Evolutionary conservation across 92 coral and sea anemone genomes (phyloP), one percentile per base, ranked within the genome.

Genomic region (Zoanthus gigantus): DNA sequence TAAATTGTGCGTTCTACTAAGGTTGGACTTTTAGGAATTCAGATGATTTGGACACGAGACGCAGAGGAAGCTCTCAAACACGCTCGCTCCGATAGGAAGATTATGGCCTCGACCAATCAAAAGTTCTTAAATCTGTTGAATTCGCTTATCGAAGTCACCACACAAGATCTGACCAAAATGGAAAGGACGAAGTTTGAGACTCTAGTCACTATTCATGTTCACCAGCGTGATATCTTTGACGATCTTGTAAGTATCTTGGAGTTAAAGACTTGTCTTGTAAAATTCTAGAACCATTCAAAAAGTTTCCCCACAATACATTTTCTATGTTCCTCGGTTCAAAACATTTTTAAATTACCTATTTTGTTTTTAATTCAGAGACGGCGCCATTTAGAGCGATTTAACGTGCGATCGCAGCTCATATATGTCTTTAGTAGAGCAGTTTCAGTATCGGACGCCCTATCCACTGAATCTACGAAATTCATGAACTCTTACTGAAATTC

Each of bases 41-140:
- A 95, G 88, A 95, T 95, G 98, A 95, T 95, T 56, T 95, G 98
- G 98, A 95, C 98, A 23, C 90, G 98, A 37, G 98, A 95, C 82
- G 98, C 98, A 3, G 98, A 95, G 72, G 98, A 95, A 52, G 98
- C 98, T 12, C 86, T 95, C 0, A 93, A 95, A 34, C 93, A 95
- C 86, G 96, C 98, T 32, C 98, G 98, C 45, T 92, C 96, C 1
- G 98, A 95, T 86, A 95, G 86, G 90, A 95, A 93, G 80, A 87
- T 93, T 84, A 95, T 95, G 98, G 90, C 93, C 10, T 84, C 98
- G 10, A 95, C 98, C 66, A 95, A 95, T 84, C 98, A 95, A 90
- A 95, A 93, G 98, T 95, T 95, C 83, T 83, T 95, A 37, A 93
- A 95, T 83, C 86, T 95, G 83, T 87, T 95, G 78, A 95, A 95